Conservation (phyloP, 1,140 invertebrate species). For the Camponotus pennsylvanicus region DNA sequence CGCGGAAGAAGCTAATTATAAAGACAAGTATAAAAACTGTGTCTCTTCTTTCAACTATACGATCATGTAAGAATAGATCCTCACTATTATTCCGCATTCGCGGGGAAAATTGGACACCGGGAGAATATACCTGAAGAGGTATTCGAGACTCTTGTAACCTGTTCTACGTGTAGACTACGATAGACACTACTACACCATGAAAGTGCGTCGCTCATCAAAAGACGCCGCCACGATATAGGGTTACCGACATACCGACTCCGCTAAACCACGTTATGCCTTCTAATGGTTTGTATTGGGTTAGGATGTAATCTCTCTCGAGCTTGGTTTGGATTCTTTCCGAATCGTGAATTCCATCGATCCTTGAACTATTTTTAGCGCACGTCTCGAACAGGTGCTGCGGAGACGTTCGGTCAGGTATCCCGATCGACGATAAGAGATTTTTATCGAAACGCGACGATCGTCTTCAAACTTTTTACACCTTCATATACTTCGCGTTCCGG, state of each 20-base stretch:
- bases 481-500: constrained; percentile 7
- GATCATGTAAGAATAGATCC: not conserved
- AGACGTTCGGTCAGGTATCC: constrained; percentile 10
- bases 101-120: constrained; percentile 75
- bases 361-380: constrained; percentile 57
- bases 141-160: constrained; percentile 85
- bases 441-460: not conserved
- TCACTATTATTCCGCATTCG: constrained; percentile 64
- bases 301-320: constrained; percentile 69
- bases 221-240: constrained; percentile 82
- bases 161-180: constrained; percentile 80
- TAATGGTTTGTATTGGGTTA: constrained; percentile 82
- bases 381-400: constrained; percentile 60
- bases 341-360: constrained; percentile 30
- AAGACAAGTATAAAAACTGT: constrained; percentile 25
- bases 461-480: not conserved
- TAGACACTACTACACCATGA: not conserved
- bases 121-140: constrained; percentile 78
- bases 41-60: not conserved
- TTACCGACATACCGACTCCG: constrained; percentile 82
- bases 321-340: constrained; percentile 62
- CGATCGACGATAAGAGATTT: constrained; percentile 34
- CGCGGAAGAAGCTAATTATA: not conserved
- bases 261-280: constrained; percentile 81
- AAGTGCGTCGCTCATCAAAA: constrained; percentile 80